Evolutionary conservation across 2,113 vertebrate genomes (phyloP).

Genomic region (Poeciliopsis turrubarensis): DNA sequence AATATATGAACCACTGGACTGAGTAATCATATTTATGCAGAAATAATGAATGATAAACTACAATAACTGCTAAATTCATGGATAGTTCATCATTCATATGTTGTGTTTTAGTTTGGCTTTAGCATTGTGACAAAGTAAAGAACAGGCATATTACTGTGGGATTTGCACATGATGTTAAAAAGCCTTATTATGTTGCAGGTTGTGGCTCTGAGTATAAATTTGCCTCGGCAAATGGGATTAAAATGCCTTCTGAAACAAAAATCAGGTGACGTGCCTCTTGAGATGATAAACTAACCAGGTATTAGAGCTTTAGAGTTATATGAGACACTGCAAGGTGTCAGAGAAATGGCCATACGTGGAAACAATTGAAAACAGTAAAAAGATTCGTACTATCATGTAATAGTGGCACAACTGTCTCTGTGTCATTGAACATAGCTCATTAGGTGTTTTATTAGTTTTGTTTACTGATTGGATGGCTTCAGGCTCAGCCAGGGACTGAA

Average conservation of each 20-base stretch:
- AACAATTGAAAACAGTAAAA: constrained; percentile 33
- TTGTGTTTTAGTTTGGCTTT: constrained; percentile 31
- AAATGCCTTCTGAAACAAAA: constrained; percentile 70
- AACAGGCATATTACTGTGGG: constrained; percentile 43
- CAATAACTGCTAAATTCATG: constrained; percentile 3
- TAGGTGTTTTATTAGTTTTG: constrained; percentile 18
- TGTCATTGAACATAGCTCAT: constrained; percentile 33
- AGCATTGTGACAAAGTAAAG: constrained; percentile 42
- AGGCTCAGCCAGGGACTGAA: constrained; percentile 51
- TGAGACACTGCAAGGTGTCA: constrained; percentile 50
- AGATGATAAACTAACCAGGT: constrained; percentile 60
- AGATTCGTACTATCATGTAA: constrained; percentile 5
- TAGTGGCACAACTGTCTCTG: constrained; percentile 33
- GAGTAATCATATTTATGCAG: constrained; percentile 22
- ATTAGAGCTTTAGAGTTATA: constrained; percentile 54
- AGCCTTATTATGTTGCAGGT: constrained; percentile 68
- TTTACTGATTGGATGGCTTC: constrained; percentile 42
- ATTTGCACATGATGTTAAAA: constrained; percentile 77
- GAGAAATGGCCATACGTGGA: constrained; percentile 40
- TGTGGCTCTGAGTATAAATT: constrained; percentile 57
- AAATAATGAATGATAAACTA: constrained; percentile 13
- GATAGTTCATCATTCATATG: background rate
- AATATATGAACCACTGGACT: constrained; percentile 14
- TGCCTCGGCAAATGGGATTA: constrained; percentile 42
- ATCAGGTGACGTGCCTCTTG: constrained; percentile 71